phyloP scores from a whole-genome alignment of 2,113 vertebrate species.

The Orycteropus afer region DNA sequence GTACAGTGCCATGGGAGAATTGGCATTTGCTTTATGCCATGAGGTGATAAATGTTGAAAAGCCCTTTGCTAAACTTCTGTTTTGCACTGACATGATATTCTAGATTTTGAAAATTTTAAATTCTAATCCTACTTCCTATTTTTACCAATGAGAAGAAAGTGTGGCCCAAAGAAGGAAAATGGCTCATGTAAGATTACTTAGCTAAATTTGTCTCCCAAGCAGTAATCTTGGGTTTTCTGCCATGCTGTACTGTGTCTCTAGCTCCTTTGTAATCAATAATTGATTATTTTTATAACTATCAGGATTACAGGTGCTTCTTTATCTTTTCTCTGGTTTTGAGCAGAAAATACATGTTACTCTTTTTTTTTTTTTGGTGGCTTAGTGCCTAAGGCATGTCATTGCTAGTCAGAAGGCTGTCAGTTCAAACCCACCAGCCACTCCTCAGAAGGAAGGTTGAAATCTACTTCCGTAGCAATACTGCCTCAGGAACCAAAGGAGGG shows the following conservation, averaged over 20 bases:
- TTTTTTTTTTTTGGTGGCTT: neutral
- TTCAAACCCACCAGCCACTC: too few relatives aligned
- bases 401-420: too few relatives aligned
- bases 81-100: neutral
- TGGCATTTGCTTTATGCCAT: accelerated
- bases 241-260: accelerated
- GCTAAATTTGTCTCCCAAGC: neutral
- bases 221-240: neutral
- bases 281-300: neutral
- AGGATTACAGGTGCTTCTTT: neutral
- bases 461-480: too few relatives aligned
- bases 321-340: neutral
- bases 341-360: neutral
- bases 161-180: neutral
- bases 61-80: neutral
- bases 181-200: accelerated
- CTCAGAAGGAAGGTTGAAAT: too few relatives aligned
- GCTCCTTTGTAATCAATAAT: neutral
- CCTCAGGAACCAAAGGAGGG: too few relatives aligned
- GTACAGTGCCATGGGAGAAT: neutral
- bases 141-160: neutral
- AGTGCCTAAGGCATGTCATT: too few relatives aligned
- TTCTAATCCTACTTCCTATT: neutral
- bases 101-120: neutral
- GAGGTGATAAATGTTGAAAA: neutral